phyloP scores from a whole-genome alignment of 2,888 invertebrate species.

The Candidula unifasciata region DNA sequence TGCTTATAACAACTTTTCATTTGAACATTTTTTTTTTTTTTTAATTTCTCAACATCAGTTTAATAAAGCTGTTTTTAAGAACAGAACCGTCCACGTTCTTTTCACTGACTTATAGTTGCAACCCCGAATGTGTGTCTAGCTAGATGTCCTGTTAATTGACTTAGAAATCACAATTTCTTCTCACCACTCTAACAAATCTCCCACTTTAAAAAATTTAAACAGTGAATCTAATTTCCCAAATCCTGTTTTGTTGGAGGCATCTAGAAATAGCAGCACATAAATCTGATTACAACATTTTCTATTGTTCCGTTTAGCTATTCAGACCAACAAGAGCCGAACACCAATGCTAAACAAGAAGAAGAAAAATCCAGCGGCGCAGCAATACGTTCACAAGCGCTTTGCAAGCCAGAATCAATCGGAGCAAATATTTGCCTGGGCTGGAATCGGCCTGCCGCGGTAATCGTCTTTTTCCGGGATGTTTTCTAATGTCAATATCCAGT shows the following conservation, averaged over 20 bases:
- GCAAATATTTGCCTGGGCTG: slow-evolving; percentile 37
- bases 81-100: too few relatives aligned
- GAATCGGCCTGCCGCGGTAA: slow-evolving; percentile 31
- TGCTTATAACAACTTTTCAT: too few relatives aligned
- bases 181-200: background rate
- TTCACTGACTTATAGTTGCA: too few relatives aligned
- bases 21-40: too few relatives aligned
- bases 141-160: background rate
- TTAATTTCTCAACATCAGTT: too few relatives aligned
- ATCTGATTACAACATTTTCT: slow-evolving; percentile 33
- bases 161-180: background rate
- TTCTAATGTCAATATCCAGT: slow-evolving; percentile 43
- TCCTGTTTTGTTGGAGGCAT: background rate
- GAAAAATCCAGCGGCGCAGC: background rate
- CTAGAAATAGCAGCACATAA: slow-evolving; percentile 23
- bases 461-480: slow-evolving; percentile 45
- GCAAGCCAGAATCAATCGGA: slow-evolving; percentile 38
- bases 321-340: slow-evolving; percentile 12
- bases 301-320: slow-evolving; percentile 22
- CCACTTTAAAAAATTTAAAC: background rate
- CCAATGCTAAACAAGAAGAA: background rate
- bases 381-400: slow-evolving; percentile 36
- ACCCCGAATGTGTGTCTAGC: too few relatives aligned
- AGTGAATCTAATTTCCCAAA: background rate
- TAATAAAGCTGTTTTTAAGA: too few relatives aligned